phyloP scores from a whole-genome alignment of 1,140 invertebrate species.

The Drosophila nannoptera region DNA sequence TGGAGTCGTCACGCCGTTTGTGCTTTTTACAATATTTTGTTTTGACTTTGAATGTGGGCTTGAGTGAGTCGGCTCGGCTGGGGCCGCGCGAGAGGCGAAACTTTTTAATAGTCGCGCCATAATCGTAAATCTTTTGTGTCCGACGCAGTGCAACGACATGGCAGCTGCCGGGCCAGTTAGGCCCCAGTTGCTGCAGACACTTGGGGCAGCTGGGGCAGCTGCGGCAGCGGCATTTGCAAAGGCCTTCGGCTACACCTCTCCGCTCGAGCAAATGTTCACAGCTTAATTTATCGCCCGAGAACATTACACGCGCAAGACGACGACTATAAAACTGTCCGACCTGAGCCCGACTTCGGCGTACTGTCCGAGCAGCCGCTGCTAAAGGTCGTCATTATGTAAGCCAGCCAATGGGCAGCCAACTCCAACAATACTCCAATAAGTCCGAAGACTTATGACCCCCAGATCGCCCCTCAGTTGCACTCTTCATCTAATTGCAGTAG shows the following conservation, averaged over 20 bases:
- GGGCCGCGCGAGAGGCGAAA: slow-evolving; percentile 70
- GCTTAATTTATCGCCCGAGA: slow-evolving; percentile 70
- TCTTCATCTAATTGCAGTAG: no score
- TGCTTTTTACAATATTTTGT: slow-evolving; percentile 47
- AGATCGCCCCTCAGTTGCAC: no score
- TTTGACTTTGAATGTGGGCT: slow-evolving; percentile 72
- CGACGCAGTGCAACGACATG: slow-evolving; percentile 74
- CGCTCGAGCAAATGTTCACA: slow-evolving; percentile 70
- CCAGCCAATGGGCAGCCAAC: neutral
- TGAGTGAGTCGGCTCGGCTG: slow-evolving; percentile 45
- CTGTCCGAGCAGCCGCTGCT: no score
- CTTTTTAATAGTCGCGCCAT: slow-evolving; percentile 77
- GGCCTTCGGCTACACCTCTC: slow-evolving; percentile 22
- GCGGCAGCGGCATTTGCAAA: slow-evolving; percentile 43
- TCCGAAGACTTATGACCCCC: no score
- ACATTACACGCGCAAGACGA: slow-evolving; percentile 36
- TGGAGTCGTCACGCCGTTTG: slow-evolving; percentile 30
- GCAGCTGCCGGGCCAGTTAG: slow-evolving; percentile 41
- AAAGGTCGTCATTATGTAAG: neutral
- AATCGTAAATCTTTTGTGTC: slow-evolving; percentile 78
- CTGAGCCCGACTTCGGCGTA: neutral
- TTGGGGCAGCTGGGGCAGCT: slow-evolving; percentile 10
- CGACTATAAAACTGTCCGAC: slow-evolving; percentile 7
- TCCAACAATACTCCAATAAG: no score
- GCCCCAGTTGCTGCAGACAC: slow-evolving; percentile 35